Base-by-base conservation (phyloP, 2,888 invertebrate genomes). In the Enchytraeus crypticus region DNA sequence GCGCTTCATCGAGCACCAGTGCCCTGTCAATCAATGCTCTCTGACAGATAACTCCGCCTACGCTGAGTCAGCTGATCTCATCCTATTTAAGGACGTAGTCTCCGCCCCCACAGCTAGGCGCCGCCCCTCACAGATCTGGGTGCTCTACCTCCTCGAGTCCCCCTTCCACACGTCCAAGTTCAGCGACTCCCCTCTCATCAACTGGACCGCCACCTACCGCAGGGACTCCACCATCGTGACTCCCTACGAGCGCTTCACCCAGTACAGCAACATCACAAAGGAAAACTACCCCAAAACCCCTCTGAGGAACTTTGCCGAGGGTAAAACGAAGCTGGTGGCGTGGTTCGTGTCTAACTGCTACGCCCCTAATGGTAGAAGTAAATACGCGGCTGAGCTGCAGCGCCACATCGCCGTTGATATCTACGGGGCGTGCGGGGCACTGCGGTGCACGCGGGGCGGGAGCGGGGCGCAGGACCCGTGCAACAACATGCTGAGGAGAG, bases 261-360 rank as follows among this genome's bases (percentile, higher is more conserved):
- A 91, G 77, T 90, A 87, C 45, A 46, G 32, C n/a, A 61, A 62
- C 58, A 51, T 60, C 43, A 57, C 64, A 2, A n/a, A n/a, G n/a
- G n/a, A n/a, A n/a, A 26, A 27, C 1, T 51, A 59, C 3, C 62
- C 60, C 3, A 23, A 38, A 14, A 26, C 30, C 11, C 58, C 60
- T 18, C 4, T n/a, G 2, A 53, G 54, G 46, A 59, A 69, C 62
- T 68, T 56, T 45, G 65, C 64, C 38, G 89, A 90, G 0, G 91
- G 54, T 75, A 95, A 95, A 80, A 92, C 92, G 45, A 91, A 89
- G 81, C 89, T 85, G 88, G 79, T 95, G 5, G 96, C 95, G 59
- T 96, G 95, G 96, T 96, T 96, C 81, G 95, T 96, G 59, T 95
- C 95, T 38, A 96, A 96, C 81, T 96, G 96, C 77, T 90, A 89